phyloP scores from a whole-genome alignment of 2,888 invertebrate genomes.

The Thysanoteuthis rhombus region DNA sequence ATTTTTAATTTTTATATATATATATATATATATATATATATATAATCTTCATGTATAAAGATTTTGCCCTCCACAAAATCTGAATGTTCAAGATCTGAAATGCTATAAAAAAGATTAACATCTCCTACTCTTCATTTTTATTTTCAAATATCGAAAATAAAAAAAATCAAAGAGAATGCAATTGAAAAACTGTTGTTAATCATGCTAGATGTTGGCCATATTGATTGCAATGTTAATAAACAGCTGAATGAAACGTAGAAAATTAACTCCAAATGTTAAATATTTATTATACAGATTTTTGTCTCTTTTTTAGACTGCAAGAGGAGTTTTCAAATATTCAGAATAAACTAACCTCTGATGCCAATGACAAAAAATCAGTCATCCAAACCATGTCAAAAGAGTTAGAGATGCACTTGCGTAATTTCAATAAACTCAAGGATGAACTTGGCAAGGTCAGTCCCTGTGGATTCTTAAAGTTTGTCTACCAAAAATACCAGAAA shows the following conservation, averaged over 20 bases:
- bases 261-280: not conserved
- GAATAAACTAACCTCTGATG: slow-evolving; percentile 58
- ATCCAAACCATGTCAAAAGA: slow-evolving; percentile 62
- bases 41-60: too few species aligned
- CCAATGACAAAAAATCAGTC: slow-evolving; percentile 62
- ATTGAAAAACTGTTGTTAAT: too few species aligned
- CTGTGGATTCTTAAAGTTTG: not conserved
- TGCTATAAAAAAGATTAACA: too few species aligned
- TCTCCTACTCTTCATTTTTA: too few species aligned
- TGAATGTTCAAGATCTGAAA: too few species aligned
- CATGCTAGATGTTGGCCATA: too few species aligned
- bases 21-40: too few species aligned
- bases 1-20: too few species aligned
- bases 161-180: too few species aligned
- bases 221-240: too few species aligned
- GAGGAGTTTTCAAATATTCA: slow-evolving; percentile 57
- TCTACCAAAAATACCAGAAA: not conserved
- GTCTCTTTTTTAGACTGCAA: slow-evolving; percentile 52
- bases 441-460: slow-evolving; percentile 63
- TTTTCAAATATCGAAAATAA: too few species aligned
- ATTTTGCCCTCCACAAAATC: too few species aligned
- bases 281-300: not conserved
- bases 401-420: slow-evolving; percentile 63
- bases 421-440: slow-evolving; percentile 64
- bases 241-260: not conserved